Base-by-base conservation (phyloP, 53 echinoderm and acorn worm species). In the Crossaster papposus region DNA sequence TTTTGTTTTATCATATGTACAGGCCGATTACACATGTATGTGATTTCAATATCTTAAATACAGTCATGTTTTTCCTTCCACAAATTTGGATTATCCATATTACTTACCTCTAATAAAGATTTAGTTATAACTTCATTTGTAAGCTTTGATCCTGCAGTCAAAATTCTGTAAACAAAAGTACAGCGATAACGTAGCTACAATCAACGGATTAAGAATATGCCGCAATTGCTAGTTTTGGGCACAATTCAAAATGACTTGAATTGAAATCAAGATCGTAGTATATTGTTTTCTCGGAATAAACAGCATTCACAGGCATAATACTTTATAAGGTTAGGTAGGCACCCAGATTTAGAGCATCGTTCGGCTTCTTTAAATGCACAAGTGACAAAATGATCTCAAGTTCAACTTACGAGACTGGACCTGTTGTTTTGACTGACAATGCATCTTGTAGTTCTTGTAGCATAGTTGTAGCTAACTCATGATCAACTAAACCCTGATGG, bases 131-230 rank as follows among this genome's bases (percentile, higher is more conserved):
- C 83, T 64, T 90, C 90, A 64, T 90, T 83, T 63, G 76, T 83
- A 14, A 93, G 64, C 65, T 78, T 85, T 85, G 90, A 80, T 54
- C 93, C 93, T 79, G 90, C 93, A 44, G 74, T 86, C 24, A 93
- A 36, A 81, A 90, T 84, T 80, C 93, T 93, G 77, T 52, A 18
- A 62, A 51, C 37, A 78, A 81, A 68, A 73, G 9, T 15, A 5
- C n/a, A 84, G 17, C n/a, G n/a, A n/a, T n/a, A n/a, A n/a, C n/a
- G n/a, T n/a, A n/a, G n/a, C n/a, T n/a, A n/a, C n/a, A n/a, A n/a
- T n/a, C n/a, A n/a, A n/a, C n/a, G n/a, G n/a, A n/a, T n/a, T n/a
- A n/a, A n/a, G n/a, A n/a, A n/a, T n/a, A n/a, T n/a, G n/a, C n/a
- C n/a, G n/a, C n/a, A 0, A 58, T 10, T 52, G 53, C 53, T 7